phyloP scores from a whole-genome alignment of 2,113 vertebrate species.

The Silurus asotus region DNA sequence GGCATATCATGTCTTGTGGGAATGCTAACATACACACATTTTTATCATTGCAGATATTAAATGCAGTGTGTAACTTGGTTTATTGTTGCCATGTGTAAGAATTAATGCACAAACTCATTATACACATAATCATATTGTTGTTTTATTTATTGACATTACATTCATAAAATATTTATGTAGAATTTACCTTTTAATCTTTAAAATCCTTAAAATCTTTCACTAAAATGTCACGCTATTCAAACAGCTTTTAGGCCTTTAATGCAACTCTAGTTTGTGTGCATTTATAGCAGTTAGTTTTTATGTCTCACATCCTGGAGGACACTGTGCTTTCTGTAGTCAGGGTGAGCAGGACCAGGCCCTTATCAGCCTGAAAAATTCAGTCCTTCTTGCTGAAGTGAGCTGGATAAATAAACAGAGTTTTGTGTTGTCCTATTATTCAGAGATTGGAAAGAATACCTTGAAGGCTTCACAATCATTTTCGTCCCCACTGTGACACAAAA shows the following conservation, averaged over 20 bases:
- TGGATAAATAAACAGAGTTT: background rate
- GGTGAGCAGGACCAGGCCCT: conserved; percentile 12
- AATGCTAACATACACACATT: background rate
- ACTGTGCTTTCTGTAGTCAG: conserved; percentile 42
- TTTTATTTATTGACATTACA: background rate
- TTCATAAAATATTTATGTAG: background rate
- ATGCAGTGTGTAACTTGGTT: background rate
- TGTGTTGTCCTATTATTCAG: background rate
- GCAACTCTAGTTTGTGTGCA: conserved; percentile 1
- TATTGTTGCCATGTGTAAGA: background rate
- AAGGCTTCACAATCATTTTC: background rate
- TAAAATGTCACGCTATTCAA: background rate
- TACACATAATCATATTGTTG: background rate
- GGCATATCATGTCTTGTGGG: background rate
- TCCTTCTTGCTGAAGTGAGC: conserved; percentile 37
- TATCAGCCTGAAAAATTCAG: conserved; percentile 30
- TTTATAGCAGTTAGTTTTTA: conserved; percentile 26
- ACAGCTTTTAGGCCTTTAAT: background rate
- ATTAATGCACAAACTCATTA: background rate
- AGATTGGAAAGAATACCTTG: background rate
- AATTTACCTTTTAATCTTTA: conserved; percentile 2
- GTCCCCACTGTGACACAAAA: too few relatives aligned
- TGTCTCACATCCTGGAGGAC: background rate
- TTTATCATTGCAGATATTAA: background rate
- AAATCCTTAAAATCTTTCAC: background rate